These are phyloP conservation scores for Corynorhinus townsendii DNA, from an alignment of 2,113 vertebrate genomes.

Conservation along the genomic window DNA sequence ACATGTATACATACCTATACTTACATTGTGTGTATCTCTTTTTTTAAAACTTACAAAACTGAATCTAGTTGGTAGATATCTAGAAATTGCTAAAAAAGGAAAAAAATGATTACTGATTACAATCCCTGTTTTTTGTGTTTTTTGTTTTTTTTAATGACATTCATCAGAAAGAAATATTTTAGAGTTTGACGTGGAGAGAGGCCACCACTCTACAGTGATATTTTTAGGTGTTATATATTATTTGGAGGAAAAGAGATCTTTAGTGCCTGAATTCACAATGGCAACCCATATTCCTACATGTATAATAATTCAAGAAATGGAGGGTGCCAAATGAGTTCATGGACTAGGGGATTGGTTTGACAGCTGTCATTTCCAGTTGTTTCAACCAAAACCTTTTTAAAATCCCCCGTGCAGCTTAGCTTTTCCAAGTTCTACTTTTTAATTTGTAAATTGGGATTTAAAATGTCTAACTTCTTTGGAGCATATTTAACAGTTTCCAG, in stretches of 20 bases:
- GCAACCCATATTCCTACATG: conserved; percentile 6
- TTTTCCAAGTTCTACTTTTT: conserved; percentile 48
- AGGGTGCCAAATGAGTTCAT: conserved; percentile 24
- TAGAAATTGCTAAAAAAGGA: background rate
- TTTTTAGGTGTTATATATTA: conserved; percentile 40
- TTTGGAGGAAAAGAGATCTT: conserved; percentile 42
- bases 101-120: background rate
- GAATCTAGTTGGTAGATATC: background rate
- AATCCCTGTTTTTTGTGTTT: background rate
- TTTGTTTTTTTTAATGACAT: background rate
- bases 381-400: conserved; percentile 42
- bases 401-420: conserved; percentile 35
- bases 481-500: conserved; percentile 59
- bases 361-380: conserved; percentile 66
- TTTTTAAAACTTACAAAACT: background rate
- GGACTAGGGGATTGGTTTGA: conserved; percentile 20
- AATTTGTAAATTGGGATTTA: conserved; percentile 57
- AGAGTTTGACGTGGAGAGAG: conserved; percentile 32
- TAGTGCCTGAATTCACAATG: conserved; percentile 16
- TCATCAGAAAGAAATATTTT: background rate
- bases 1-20: background rate
- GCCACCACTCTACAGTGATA: background rate
- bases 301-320: conserved; percentile 35
- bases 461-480: conserved; percentile 60
- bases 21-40: background rate